Conservation (phyloP, 2,888 invertebrate species). For the Cybosia mesomella region DNA sequence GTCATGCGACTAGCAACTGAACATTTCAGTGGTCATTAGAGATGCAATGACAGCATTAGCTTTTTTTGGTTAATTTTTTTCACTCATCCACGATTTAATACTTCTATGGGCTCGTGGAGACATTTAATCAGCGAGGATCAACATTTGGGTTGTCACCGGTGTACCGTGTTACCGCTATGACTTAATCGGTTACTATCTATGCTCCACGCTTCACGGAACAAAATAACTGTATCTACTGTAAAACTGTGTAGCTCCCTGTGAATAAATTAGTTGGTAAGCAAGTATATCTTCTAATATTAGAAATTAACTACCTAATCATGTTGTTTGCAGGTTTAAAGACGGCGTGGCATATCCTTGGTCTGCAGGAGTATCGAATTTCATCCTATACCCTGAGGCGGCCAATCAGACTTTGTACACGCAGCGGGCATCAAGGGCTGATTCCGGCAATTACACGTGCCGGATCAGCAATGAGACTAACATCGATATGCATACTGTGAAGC, state of each 20-base stretch:
- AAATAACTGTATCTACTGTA: background rate
- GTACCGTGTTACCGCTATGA: background rate
- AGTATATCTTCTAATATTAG: background rate
- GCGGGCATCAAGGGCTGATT: conserved; percentile 88
- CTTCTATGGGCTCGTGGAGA: no score
- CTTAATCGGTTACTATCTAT: background rate
- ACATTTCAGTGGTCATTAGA: no score
- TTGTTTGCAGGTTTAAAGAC: conserved; percentile 90
- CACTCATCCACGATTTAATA: no score
- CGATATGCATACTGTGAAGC: conserved; percentile 88
- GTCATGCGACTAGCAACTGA: no score
- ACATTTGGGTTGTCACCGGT: background rate
- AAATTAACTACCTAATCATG: background rate
- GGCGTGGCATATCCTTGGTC: conserved; percentile 92
- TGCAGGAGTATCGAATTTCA: conserved; percentile 89
- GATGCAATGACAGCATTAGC: no score
- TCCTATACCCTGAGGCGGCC: conserved; percentile 91
- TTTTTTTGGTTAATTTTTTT: no score
- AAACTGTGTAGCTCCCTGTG: background rate
- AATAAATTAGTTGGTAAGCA: background rate
- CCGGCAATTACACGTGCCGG: conserved; percentile 91
- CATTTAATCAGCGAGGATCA: no score
- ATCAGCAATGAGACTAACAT: conserved; percentile 90
- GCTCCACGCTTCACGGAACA: conserved; percentile 1
- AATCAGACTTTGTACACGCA: conserved; percentile 93